Conservation (phyloP, 2,113 vertebrate genomes). For the Etia nguti region DNA sequence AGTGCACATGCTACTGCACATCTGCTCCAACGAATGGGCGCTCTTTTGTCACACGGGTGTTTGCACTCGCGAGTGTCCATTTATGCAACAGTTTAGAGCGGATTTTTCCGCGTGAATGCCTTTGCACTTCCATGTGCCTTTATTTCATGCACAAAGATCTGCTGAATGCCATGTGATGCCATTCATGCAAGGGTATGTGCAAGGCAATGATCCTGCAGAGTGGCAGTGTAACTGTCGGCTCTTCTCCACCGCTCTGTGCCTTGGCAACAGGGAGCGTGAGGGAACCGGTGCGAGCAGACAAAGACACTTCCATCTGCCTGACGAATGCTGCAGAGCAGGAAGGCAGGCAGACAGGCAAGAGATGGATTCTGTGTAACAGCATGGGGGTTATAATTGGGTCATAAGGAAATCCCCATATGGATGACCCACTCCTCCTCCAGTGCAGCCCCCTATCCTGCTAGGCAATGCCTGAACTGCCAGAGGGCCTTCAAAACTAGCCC, state of each 20-base stretch:
- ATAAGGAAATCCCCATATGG: constrained; percentile 63
- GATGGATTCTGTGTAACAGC: constrained; percentile 24
- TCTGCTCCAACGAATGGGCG: not conserved
- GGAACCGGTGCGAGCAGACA: constrained; percentile 37
- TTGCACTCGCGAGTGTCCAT: not conserved
- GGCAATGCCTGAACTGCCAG: not conserved
- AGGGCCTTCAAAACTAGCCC: constrained; percentile 10
- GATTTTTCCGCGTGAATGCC: not conserved
- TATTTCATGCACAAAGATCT: not conserved
- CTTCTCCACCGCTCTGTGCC: constrained; percentile 32
- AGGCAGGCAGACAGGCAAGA: not conserved
- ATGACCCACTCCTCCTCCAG: not conserved
- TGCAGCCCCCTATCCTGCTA: not conserved
- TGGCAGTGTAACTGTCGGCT: constrained; percentile 38
- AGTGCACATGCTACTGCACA: not conserved
- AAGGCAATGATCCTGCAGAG: constrained; percentile 29
- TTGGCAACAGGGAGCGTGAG: constrained; percentile 56
- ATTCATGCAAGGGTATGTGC: not conserved
- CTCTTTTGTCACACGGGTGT: not conserved
- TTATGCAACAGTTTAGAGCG: not conserved
- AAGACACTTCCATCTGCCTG: constrained; percentile 42
- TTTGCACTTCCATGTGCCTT: not conserved
- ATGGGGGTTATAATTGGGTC: constrained; percentile 54
- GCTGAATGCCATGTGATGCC: not conserved
- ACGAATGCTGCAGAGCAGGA: constrained; percentile 6